Evolutionary conservation across 2,113 vertebrate genomes (phyloP).

Genomic region (Jacana jacana): DNA sequence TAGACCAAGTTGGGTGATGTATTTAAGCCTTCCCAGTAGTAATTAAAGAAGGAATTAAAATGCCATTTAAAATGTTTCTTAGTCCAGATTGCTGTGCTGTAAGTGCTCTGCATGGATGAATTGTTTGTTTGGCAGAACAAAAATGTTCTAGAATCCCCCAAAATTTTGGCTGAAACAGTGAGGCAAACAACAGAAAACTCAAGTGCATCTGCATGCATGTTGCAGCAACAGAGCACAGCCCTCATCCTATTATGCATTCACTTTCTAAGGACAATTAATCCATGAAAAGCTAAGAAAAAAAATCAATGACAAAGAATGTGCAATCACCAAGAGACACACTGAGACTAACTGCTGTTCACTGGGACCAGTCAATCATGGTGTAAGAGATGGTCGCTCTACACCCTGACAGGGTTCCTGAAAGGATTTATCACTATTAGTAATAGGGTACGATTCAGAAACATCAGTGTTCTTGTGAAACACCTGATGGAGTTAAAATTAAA

Average conservation of each 20-base stretch:
- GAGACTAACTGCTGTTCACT: neutral
- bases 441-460: neutral
- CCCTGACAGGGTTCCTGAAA: neutral
- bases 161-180: neutral
- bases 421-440: neutral
- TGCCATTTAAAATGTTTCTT: neutral
- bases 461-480: neutral
- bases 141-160: neutral
- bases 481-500: neutral
- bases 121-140: neutral
- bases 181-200: neutral
- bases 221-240: neutral
- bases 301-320: neutral
- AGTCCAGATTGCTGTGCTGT: neutral
- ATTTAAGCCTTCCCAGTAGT: neutral
- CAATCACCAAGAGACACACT: neutral
- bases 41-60: neutral
- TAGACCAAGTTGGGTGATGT: neutral
- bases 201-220: neutral
- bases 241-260: neutral
- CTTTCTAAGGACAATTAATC: neutral
- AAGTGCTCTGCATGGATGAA: neutral
- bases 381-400: neutral
- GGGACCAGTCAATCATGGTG: neutral
- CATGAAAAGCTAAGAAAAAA: neutral